phyloP scores from a whole-genome alignment of 2,888 invertebrate genomes.

The Chrysodeixis includens region DNA sequence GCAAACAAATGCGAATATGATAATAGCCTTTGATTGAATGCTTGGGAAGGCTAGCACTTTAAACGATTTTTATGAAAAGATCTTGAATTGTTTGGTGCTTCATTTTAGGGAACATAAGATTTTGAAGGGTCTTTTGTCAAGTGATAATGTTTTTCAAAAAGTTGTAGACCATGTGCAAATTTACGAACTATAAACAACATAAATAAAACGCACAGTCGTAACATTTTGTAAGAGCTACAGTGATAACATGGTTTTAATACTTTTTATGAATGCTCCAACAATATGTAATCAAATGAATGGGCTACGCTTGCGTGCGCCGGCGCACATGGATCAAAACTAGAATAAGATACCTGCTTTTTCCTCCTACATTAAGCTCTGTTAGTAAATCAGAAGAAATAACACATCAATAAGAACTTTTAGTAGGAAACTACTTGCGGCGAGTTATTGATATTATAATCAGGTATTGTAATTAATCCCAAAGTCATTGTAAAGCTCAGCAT shows the following conservation, averaged over 20 bases:
- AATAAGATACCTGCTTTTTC: not conserved
- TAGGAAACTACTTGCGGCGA: not conserved
- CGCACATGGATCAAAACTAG: conserved; percentile 1
- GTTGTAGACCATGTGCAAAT: not conserved
- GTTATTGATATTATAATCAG: not conserved
- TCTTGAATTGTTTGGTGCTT: not conserved
- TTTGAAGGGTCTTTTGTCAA: not conserved
- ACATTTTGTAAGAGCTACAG: not conserved
- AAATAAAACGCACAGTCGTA: not conserved
- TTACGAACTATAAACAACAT: not conserved
- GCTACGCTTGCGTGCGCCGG: not conserved
- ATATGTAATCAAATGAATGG: conserved; percentile 5
- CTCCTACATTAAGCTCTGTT: not conserved
- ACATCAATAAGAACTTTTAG: no score
- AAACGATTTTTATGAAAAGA: not conserved
- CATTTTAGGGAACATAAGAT: not conserved
- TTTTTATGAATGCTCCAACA: conserved; percentile 1
- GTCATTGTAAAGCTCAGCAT: conserved; percentile 8
- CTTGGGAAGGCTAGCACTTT: not conserved
- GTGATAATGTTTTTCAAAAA: not conserved
- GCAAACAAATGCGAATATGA: not conserved
- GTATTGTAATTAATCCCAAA: not conserved
- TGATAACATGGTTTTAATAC: not conserved
- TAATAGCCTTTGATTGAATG: not conserved
- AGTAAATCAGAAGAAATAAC: not conserved